Percentiles rank a stretch among this genome's conserved stretches.
Evolutionary conservation across 2,888 invertebrate species (phyloP).

Genomic region (Acanthoscelides obtectus): DNA sequence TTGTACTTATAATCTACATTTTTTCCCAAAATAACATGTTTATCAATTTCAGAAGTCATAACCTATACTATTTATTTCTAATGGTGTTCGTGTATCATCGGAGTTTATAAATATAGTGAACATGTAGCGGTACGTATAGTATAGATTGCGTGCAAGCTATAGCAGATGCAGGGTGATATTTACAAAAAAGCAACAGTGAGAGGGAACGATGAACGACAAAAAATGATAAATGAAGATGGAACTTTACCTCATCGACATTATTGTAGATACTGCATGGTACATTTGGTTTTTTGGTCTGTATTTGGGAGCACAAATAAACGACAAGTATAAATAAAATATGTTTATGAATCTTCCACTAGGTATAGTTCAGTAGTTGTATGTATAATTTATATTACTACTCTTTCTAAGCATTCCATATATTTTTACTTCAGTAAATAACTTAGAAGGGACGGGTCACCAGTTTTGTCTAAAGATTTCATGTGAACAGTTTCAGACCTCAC

Average conservation of each 20-base stretch:
- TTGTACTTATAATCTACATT: too few relatives aligned
- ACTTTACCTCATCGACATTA: constrained; percentile 86
- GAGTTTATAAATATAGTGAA: background rate
- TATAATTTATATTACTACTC: too few relatives aligned
- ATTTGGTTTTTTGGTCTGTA: constrained; percentile 70
- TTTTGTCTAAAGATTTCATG: too few relatives aligned
- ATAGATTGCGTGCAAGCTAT: background rate
- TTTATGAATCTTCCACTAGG: background rate
- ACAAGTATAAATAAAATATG: constrained; percentile 24
- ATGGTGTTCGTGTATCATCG: background rate
- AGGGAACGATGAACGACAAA: constrained; percentile 22
- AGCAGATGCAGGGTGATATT: background rate
- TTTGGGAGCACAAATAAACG: constrained; percentile 52
- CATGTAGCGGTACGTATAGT: background rate
- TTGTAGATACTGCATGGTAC: constrained; percentile 93
- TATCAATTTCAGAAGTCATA: too few relatives aligned
- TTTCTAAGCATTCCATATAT: too few relatives aligned
- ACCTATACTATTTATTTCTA: too few relatives aligned
- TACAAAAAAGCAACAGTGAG: constrained; percentile 8
- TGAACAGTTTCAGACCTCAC: too few relatives aligned
- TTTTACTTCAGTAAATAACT: too few relatives aligned
- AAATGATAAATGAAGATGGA: constrained; percentile 16
- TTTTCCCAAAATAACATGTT: too few relatives aligned
- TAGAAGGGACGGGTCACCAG: too few relatives aligned
- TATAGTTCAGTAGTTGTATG: background rate